Conservation (phyloP, 2,888 invertebrate genomes). For the Microplitis deprimator region DNA sequence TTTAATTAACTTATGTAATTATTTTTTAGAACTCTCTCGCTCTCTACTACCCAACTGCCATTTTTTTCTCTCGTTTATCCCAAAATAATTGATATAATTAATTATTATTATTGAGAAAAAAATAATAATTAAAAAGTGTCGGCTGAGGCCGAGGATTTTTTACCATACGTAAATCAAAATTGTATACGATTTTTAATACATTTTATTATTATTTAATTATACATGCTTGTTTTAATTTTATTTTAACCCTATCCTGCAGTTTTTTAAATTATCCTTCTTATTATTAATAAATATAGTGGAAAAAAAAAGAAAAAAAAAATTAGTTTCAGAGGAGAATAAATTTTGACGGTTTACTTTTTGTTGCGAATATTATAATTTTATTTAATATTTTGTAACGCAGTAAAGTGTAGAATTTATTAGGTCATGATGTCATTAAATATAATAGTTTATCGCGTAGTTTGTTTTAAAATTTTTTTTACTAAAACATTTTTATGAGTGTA, state of each 20-base stretch:
- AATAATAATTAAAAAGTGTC: constrained; percentile 4
- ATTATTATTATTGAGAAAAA: constrained; percentile 6
- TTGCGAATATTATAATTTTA: background rate
- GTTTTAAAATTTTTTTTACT: background rate
- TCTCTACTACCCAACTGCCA: constrained; percentile 24
- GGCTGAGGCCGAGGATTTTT: constrained; percentile 11
- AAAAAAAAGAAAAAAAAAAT: no score
- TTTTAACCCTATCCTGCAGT: constrained; percentile 46
- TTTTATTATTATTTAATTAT: constrained; percentile 68
- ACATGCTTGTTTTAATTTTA: constrained; percentile 35
- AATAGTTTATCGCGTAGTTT: background rate
- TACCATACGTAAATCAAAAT: constrained; percentile 64
- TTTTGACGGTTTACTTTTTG: background rate
- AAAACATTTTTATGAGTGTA: no score
- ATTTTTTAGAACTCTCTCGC: constrained; percentile 23
- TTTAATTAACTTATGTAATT: constrained; percentile 26
- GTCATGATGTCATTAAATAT: background rate
- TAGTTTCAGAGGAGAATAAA: no score
- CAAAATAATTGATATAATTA: constrained; percentile 19
- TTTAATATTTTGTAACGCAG: background rate
- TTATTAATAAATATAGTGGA: no score
- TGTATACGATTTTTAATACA: constrained; percentile 71
- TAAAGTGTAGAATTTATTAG: background rate
- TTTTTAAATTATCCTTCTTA: background rate
- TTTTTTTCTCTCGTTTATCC: constrained; percentile 14